Evolutionary conservation across 1,140 invertebrate species (phyloP).

Genomic region (Drosophila sulfurigaster): DNA sequence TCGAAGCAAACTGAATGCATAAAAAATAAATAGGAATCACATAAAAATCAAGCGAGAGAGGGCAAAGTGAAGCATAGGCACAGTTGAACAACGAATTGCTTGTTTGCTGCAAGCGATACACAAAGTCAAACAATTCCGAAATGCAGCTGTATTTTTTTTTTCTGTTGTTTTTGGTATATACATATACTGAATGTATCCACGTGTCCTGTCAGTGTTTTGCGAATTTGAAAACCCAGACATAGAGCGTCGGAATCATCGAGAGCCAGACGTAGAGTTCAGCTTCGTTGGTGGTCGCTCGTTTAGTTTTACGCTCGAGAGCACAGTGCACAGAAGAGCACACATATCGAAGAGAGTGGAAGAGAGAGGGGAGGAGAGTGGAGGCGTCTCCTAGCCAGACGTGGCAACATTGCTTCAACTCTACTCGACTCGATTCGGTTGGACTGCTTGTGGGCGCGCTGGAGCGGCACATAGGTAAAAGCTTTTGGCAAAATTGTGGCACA

Average conservation of each 20-base stretch:
- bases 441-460: slow-evolving; percentile 42
- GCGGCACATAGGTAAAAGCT: slow-evolving; percentile 80
- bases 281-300: slow-evolving; percentile 63
- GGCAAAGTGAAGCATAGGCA: neutral
- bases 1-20: slow-evolving; percentile 43
- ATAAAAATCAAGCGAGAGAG: slow-evolving; percentile 22
- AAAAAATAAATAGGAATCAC: slow-evolving; percentile 71
- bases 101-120: slow-evolving; percentile 56
- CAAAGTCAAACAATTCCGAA: slow-evolving; percentile 76
- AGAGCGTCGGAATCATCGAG: neutral
- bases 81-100: slow-evolving; percentile 19
- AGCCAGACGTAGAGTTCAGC: slow-evolving; percentile 40
- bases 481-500: slow-evolving; percentile 81
- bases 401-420: neutral
- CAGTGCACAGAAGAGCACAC: slow-evolving; percentile 24
- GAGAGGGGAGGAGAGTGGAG: slow-evolving; percentile 21
- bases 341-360: slow-evolving; percentile 40
- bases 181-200: slow-evolving; percentile 74
- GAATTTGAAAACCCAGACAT: slow-evolving; percentile 19
- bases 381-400: slow-evolving; percentile 29
- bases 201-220: slow-evolving; percentile 15
- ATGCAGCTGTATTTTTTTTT: slow-evolving; percentile 63
- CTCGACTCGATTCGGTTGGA: slow-evolving; percentile 19
- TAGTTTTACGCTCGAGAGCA: slow-evolving; percentile 77
- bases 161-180: slow-evolving; percentile 63